Percentiles rank a stretch among this genome's conserved stretches.
These are phyloP conservation scores for Pammene aurita DNA, from an alignment of 2,888 invertebrate species.

Conservation along the genomic window DNA sequence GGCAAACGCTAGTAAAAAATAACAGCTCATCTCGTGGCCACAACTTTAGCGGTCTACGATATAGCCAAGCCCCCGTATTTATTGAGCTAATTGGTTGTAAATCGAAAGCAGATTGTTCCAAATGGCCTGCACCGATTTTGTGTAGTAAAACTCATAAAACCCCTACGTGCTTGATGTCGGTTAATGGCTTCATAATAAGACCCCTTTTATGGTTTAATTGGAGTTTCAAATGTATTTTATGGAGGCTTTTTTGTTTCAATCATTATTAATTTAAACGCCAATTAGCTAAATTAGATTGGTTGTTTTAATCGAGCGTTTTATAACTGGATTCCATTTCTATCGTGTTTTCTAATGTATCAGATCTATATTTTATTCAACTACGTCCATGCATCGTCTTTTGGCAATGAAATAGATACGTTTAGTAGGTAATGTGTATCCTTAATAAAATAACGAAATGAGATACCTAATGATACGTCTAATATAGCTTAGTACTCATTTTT, in stretches of 20 bases:
- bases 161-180: conserved; percentile 71
- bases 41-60: conserved; percentile 50
- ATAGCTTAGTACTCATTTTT: no score
- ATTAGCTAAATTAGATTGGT: conserved; percentile 61
- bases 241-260: conserved; percentile 66
- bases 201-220: conserved; percentile 76
- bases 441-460: no score
- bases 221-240: conserved; percentile 62
- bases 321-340: conserved; percentile 36
- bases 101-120: conserved; percentile 73
- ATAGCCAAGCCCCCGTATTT: conserved; percentile 70
- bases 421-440: no score
- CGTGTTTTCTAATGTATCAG: background rate
- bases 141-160: conserved; percentile 82
- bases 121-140: conserved; percentile 77
- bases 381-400: background rate
- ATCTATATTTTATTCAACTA: background rate
- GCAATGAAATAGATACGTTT: no score
- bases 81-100: conserved; percentile 80
- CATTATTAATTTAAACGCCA: conserved; percentile 77
- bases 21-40: conserved; percentile 46
- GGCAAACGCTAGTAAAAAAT: no score
- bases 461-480: no score
- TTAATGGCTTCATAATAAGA: conserved; percentile 78
- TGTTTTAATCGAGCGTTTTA: conserved; percentile 43